Evolutionary conservation across 2,797 vertebrate species (phyloP).

Genomic region (Myotis findleyi): DNA sequence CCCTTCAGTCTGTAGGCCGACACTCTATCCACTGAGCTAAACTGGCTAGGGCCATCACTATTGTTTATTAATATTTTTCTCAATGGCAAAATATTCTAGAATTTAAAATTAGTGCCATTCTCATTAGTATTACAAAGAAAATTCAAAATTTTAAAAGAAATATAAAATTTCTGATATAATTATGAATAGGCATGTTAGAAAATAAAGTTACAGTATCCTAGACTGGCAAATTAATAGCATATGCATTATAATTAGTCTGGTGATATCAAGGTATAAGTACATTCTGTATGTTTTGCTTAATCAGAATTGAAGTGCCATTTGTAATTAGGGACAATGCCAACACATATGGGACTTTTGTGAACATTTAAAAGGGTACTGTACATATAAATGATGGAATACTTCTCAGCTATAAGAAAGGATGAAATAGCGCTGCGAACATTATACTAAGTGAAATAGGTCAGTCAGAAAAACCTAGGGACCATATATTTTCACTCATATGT

Average conservation of each 20-base stretch:
- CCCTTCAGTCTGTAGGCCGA: too few relatives aligned
- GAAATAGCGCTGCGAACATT: too few relatives aligned
- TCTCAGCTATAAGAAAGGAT: too few relatives aligned
- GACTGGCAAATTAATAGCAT: neutral
- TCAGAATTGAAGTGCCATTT: neutral
- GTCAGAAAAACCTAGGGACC: too few relatives aligned
- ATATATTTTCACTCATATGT: too few relatives aligned
- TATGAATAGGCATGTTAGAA: neutral
- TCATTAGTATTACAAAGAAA: neutral
- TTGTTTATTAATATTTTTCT: neutral
- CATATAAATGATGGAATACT: too few relatives aligned
- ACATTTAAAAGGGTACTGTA: neutral
- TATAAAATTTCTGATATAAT: neutral
- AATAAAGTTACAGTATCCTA: neutral
- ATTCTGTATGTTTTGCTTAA: neutral
- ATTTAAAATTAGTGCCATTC: neutral
- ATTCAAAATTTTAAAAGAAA: constrained; percentile 29
- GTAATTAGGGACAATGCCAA: neutral
- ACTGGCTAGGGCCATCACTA: neutral
- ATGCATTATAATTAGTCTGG: neutral
- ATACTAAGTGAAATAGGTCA: too few relatives aligned
- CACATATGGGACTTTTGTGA: neutral
- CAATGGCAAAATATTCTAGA: constrained; percentile 29
- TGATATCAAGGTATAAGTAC: neutral
- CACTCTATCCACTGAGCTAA: too few relatives aligned